These are phyloP conservation scores for Nomada fabriciana DNA, from an alignment of 2,888 invertebrate genomes.

Conservation along the genomic window DNA sequence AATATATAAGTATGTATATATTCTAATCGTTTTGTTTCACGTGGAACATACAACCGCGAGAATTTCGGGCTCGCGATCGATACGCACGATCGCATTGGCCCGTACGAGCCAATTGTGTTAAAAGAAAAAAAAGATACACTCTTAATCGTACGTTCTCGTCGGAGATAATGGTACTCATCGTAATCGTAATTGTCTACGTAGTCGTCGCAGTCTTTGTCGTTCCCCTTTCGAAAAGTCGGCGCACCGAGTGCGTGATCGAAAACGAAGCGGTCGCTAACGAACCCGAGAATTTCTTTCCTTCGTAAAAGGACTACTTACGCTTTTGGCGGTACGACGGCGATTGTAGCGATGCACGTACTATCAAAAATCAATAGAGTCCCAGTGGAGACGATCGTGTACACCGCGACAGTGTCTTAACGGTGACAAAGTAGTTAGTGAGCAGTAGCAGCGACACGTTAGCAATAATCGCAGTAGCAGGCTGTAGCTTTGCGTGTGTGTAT, in stretches of 20 bases:
- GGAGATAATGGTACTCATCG: background rate
- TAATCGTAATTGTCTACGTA: background rate
- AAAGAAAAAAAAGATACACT: background rate
- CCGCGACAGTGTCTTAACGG: constrained; percentile 51
- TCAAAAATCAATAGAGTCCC: constrained; percentile 47
- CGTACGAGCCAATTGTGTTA: background rate
- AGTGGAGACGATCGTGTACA: constrained; percentile 57
- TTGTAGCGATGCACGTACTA: constrained; percentile 52
- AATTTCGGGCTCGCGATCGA: constrained; percentile 29
- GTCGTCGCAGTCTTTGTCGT: background rate
- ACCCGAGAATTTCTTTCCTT: constrained; percentile 67
- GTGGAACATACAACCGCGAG: constrained; percentile 49
- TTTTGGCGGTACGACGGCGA: constrained; percentile 37
- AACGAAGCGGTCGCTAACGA: constrained; percentile 38
- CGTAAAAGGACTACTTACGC: constrained; percentile 37
- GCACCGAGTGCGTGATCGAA: constrained; percentile 3
- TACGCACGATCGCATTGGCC: constrained; percentile 25
- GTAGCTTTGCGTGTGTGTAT: constrained; percentile 26
- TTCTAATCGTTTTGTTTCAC: constrained; percentile 29
- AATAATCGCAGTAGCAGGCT: constrained; percentile 62
- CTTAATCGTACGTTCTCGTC: too few relatives aligned
- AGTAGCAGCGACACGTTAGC: constrained; percentile 56
- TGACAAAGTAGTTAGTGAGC: constrained; percentile 37
- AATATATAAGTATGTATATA: constrained; percentile 38
- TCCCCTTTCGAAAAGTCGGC: background rate